Percentiles rank a stretch among this genome's conserved stretches.
These are phyloP conservation scores for Drosophila takahashii DNA, from an alignment of 1,140 invertebrate species.

Conservation along the genomic window DNA sequence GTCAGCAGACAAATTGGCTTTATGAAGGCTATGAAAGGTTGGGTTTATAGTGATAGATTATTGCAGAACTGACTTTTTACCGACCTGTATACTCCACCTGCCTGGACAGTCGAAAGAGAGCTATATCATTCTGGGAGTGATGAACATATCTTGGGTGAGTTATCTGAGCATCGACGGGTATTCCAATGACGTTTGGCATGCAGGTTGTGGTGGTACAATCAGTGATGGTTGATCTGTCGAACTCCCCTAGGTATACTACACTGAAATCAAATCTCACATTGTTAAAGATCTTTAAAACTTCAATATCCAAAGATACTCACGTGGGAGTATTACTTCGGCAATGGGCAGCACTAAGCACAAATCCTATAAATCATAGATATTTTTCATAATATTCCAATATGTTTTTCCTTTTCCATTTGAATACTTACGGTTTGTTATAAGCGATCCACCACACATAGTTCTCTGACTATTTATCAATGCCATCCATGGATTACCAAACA, in stretches of 20 bases:
- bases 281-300: background rate
- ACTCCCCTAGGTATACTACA: constrained; percentile 1
- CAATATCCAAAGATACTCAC: constrained; percentile 5
- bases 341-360: constrained; percentile 22
- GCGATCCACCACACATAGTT: constrained; percentile 2
- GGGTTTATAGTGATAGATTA: too few relatives aligned
- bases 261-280: background rate
- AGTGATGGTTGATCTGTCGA: background rate
- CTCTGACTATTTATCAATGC: background rate
- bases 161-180: constrained; percentile 4
- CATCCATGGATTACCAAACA: constrained; percentile 19
- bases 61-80: background rate
- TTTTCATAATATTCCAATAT: background rate
- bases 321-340: background rate
- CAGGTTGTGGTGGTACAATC: background rate
- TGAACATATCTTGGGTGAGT: background rate
- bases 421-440: constrained; percentile 24
- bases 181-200: background rate
- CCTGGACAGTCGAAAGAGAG: background rate
- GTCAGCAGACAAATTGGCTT: constrained; percentile 12
- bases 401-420: background rate
- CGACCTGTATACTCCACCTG: constrained; percentile 3
- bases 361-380: background rate
- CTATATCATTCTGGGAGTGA: background rate
- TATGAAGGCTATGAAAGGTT: background rate